A percentile compares a stretch with the other conserved stretches of the same genome.
Conservation (phyloP, 2,888 invertebrate genomes). For the Eupithecia dodoneata region DNA sequence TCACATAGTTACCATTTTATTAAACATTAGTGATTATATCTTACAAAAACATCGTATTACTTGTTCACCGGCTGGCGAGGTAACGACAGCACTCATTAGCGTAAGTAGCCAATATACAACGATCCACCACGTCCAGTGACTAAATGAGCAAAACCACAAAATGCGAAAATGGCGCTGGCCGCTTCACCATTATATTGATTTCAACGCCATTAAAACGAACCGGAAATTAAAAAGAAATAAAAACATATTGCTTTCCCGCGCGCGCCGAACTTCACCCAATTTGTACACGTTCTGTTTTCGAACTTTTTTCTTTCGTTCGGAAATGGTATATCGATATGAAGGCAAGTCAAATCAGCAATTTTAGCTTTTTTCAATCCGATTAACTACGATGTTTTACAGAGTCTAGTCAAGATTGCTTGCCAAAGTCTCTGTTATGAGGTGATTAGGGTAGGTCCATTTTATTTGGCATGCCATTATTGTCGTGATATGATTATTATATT, state of each 20-base stretch:
- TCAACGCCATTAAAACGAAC: constrained; percentile 82
- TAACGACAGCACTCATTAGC: constrained; percentile 68
- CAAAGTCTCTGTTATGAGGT: constrained; percentile 54
- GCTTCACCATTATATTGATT: constrained; percentile 82
- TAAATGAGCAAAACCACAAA: constrained; percentile 82
- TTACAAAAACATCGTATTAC: constrained; percentile 18
- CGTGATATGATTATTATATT: constrained; percentile 83
- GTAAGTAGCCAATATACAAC: constrained; percentile 50
- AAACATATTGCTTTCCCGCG: constrained; percentile 83
- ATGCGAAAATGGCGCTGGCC: constrained; percentile 77
- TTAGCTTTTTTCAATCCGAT: constrained; percentile 42
- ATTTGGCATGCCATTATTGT: constrained; percentile 82
- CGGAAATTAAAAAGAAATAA: constrained; percentile 84
- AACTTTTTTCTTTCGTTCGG: constrained; percentile 57
- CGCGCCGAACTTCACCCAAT: constrained; percentile 80
- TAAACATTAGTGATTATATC: constrained; percentile 26
- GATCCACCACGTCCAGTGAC: constrained; percentile 65
- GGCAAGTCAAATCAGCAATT: constrained; percentile 38
- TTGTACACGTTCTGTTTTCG: constrained; percentile 79
- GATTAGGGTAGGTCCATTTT: constrained; percentile 78
- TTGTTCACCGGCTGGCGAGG: constrained; percentile 46
- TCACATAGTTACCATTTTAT: constrained; percentile 14
- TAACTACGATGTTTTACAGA: constrained; percentile 27
- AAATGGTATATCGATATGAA: constrained; percentile 53
- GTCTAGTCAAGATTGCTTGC: constrained; percentile 25